A percentile compares a stretch with the other conserved stretches of the same genome.
phyloP scores from a whole-genome alignment of 2,797 vertebrate species.

The Iguana delicatissima region DNA sequence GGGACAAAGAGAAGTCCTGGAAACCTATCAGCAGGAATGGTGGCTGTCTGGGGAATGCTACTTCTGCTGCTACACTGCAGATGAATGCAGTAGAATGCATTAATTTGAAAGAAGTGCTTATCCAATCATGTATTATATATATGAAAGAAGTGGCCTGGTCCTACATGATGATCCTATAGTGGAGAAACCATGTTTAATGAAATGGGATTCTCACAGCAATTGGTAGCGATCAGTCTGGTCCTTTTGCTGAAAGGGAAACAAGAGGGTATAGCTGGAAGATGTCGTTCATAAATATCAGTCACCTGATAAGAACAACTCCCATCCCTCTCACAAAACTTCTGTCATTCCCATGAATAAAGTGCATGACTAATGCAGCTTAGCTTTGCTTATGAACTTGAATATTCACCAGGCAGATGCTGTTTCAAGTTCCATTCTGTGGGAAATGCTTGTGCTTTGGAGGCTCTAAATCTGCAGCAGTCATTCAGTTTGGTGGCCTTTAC shows the following conservation, averaged over 20 bases:
- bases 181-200: not conserved
- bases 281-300: not conserved
- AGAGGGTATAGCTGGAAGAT: not conserved
- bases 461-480: not conserved
- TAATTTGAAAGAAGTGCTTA: not conserved
- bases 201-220: not conserved
- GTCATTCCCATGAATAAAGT: constrained; percentile 21
- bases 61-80: not conserved
- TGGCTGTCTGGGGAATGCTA: not conserved
- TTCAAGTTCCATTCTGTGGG: constrained; percentile 7
- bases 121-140: not conserved
- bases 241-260: not conserved
- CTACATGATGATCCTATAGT: not conserved
- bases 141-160: not conserved
- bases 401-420: constrained; percentile 20
- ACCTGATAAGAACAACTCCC: not conserved
- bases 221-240: not conserved
- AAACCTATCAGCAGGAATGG: not conserved
- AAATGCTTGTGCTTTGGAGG: constrained; percentile 23
- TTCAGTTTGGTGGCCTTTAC: constrained; percentile 30
- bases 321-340: not conserved
- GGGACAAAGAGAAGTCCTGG: not conserved
- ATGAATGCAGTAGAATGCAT: not conserved
- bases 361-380: constrained; percentile 41
- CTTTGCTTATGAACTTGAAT: constrained; percentile 24